Conservation (phyloP, 2,888 invertebrate species). For the Hydroisotoma schaefferi region DNA sequence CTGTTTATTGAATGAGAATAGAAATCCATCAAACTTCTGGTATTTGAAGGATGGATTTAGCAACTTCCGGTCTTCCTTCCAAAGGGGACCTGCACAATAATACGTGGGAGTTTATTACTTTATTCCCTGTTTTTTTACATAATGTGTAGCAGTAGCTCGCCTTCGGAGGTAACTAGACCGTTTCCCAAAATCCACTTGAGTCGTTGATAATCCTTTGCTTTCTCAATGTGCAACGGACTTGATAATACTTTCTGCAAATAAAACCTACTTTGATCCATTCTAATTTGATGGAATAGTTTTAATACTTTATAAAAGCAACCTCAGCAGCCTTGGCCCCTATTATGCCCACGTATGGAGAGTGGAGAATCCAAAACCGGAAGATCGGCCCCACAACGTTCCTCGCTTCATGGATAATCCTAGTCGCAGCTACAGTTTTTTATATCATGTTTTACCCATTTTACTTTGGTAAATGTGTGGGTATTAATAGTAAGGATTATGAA, state of each 20-base stretch:
- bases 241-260: constrained; percentile 17
- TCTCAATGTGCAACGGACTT: constrained; percentile 13
- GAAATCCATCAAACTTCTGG: constrained; percentile 8
- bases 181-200: constrained; percentile 15
- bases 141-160: too few relatives aligned
- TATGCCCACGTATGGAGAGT: constrained; percentile 13
- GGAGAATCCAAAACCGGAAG: constrained; percentile 11
- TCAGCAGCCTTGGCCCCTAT: constrained; percentile 8
- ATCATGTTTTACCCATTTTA: too few relatives aligned
- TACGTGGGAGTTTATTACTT: too few relatives aligned
- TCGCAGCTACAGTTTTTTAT: too few relatives aligned
- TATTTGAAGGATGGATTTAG: constrained; percentile 20
- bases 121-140: too few relatives aligned
- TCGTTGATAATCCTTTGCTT: constrained; percentile 11
- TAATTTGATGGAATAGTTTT: too few relatives aligned
- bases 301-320: constrained; percentile 2
- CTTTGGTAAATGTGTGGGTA: too few relatives aligned
- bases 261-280: too few relatives aligned
- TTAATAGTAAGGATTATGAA: too few relatives aligned
- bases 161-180: constrained; percentile 14
- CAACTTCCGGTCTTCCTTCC: constrained; percentile 17
- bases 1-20: constrained; percentile 11
- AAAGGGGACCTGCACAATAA: constrained; percentile 8
- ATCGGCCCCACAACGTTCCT: too few relatives aligned
- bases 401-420: too few relatives aligned